Evolutionary conservation across 1,140 invertebrate genomes (phyloP).

Genomic region (silkworm (Bombyx mori)): DNA sequence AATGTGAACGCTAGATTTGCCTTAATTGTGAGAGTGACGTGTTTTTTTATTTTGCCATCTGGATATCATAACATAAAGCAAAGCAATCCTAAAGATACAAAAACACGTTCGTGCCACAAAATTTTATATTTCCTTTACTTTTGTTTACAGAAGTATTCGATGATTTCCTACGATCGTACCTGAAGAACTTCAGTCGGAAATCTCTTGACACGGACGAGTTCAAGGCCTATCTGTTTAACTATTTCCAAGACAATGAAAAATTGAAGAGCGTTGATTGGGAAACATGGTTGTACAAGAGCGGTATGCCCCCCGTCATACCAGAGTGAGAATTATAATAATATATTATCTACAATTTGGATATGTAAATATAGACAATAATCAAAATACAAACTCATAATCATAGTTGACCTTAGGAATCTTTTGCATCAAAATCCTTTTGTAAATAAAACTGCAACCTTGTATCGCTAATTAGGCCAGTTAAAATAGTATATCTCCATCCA

Average conservation of each 20-base stretch:
- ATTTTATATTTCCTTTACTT: conserved; percentile 5
- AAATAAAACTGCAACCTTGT: no score
- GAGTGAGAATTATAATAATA: conserved; percentile 70
- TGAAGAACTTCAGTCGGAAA: conserved; percentile 85
- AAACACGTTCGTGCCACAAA: no score
- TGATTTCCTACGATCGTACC: conserved; percentile 86
- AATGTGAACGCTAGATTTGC: no score
- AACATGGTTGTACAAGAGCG: conserved; percentile 84
- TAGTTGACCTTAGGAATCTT: no score
- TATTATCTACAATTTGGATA: neutral
- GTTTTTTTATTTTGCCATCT: no score
- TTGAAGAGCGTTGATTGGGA: conserved; percentile 85
- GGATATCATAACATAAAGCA: no score
- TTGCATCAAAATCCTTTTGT: no score
- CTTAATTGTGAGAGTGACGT: no score
- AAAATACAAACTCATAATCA: neutral
- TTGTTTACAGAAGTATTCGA: conserved; percentile 78
- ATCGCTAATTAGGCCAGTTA: no score
- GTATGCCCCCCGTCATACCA: conserved; percentile 90
- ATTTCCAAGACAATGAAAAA: conserved; percentile 77
- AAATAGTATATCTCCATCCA: no score
- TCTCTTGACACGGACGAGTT: conserved; percentile 89
- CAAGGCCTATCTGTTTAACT: conserved; percentile 82
- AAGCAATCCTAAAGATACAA: no score
- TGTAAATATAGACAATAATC: neutral